Conservation (phyloP, 2,797 vertebrate species). For the Hemitrygon akajei region DNA sequence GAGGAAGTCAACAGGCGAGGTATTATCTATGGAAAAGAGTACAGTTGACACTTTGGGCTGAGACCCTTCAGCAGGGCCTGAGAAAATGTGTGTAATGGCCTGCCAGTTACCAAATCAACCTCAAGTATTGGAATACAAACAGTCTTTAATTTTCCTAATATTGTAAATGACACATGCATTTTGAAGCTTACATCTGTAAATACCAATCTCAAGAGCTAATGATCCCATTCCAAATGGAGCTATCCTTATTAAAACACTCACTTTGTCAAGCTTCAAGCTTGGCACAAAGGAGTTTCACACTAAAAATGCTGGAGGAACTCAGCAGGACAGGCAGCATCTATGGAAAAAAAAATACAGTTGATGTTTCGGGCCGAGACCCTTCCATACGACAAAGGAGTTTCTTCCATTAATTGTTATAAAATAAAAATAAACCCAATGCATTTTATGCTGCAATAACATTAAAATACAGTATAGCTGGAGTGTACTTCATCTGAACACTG, state of each 20-base stretch:
- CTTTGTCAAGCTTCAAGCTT: background rate
- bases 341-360: no score
- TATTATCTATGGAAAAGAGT: no score
- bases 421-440: background rate
- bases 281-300: background rate
- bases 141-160: background rate
- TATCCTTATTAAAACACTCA: background rate
- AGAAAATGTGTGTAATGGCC: background rate
- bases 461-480: background rate
- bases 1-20: no score
- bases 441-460: background rate
- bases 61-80: no score
- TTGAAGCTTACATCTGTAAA: background rate
- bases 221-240: background rate
- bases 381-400: no score
- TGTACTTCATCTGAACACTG: background rate
- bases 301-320: no score
- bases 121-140: background rate
- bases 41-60: no score
- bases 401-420: background rate
- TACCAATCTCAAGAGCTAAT: background rate
- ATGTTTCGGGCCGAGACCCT: no score
- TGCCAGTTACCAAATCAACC: background rate
- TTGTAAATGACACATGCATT: background rate
- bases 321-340: no score